Percentiles rank a stretch among this genome's conserved stretches.
Conservation (phyloP, 2,113 vertebrate species). For the Piprites chloris region DNA sequence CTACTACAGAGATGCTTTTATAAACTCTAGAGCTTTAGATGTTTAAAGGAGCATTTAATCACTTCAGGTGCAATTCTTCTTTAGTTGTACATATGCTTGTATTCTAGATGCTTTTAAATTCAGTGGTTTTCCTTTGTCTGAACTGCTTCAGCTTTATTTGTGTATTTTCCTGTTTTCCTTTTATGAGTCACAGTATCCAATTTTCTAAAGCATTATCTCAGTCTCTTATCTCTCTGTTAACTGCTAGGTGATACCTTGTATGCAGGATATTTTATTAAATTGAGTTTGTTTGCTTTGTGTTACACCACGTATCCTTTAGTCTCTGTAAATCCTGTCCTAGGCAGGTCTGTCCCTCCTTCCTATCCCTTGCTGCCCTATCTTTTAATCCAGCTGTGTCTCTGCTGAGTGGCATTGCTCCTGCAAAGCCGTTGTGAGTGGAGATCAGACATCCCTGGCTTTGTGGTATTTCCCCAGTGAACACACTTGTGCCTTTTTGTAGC, state of each 20-base stretch:
- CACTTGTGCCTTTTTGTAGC: background rate
- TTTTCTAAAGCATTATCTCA: slow-evolving; percentile 20
- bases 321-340: background rate
- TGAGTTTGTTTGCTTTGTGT: background rate
- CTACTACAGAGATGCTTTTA: background rate
- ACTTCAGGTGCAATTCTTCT: background rate
- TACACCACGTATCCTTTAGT: background rate
- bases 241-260: background rate
- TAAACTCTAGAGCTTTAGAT: background rate
- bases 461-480: background rate
- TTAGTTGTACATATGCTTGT: background rate
- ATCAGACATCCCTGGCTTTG: background rate
- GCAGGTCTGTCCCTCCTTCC: background rate
- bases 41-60: background rate
- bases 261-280: background rate
- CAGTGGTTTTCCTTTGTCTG: background rate
- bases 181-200: background rate
- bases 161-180: background rate
- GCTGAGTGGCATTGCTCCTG: background rate
- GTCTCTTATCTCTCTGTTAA: slow-evolving; percentile 18
- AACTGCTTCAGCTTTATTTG: background rate
- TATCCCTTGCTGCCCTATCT: accelerated
- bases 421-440: background rate
- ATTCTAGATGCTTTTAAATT: background rate
- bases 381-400: background rate